Evolutionary conservation across 1,140 invertebrate species (phyloP).

Genomic region (Aphelinus atriplicis): DNA sequence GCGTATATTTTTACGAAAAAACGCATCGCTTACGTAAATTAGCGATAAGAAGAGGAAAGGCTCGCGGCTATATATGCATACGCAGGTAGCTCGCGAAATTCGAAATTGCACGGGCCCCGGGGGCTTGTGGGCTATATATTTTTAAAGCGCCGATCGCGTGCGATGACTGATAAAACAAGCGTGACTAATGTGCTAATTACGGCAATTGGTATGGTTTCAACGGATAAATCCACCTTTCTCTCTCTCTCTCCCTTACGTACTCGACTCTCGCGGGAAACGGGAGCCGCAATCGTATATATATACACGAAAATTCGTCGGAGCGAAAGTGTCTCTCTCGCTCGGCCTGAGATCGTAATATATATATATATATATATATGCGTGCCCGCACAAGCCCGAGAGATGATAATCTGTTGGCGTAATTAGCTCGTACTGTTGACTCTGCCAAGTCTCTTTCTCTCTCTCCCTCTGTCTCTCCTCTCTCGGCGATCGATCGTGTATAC

Average conservation of each 20-base stretch:
- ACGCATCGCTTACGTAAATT: no score
- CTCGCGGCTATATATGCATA: no score
- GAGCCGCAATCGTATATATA: background rate
- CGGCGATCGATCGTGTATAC: no score
- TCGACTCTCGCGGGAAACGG: background rate
- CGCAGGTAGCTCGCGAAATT: no score
- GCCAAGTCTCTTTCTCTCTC: background rate
- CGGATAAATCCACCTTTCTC: background rate
- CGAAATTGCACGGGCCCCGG: no score
- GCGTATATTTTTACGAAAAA: no score
- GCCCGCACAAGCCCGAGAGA: constrained; percentile 37
- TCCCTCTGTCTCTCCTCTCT: background rate
- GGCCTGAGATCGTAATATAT: no score
- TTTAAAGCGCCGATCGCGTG: constrained; percentile 11
- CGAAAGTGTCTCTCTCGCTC: background rate
- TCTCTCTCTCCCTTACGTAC: background rate
- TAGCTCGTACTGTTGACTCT: constrained; percentile 41
- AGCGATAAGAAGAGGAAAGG: no score
- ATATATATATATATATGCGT: background rate
- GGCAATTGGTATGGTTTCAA: constrained; percentile 25
- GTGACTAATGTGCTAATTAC: constrained; percentile 28
- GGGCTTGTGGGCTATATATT: no score
- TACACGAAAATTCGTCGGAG: constrained; percentile 2
- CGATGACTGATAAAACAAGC: constrained; percentile 26
- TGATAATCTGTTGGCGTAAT: constrained; percentile 49